Evolutionary conservation across 1,140 invertebrate genomes (phyloP).

Genomic region (Trypoxylus dichotomus): DNA sequence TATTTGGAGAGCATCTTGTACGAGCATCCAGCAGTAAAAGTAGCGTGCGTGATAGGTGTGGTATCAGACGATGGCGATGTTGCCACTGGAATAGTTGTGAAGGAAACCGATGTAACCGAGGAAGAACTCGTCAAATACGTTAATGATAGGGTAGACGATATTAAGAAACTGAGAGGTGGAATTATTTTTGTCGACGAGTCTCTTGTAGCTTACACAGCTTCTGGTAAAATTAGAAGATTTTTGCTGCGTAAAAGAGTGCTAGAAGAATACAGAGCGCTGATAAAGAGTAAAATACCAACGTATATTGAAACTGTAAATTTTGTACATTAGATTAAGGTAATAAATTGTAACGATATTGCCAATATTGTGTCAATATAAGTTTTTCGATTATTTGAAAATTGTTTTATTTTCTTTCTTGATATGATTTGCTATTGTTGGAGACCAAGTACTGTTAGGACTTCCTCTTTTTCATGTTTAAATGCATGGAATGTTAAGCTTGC

Average conservation of each 20-base stretch:
- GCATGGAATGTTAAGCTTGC: too few species aligned
- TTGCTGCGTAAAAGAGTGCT: background rate
- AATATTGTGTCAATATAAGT: too few species aligned
- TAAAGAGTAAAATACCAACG: background rate
- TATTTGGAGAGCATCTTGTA: conserved; percentile 67
- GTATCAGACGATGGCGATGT: conserved; percentile 64
- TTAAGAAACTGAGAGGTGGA: background rate
- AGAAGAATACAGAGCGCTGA: background rate
- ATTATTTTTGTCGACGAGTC: background rate
- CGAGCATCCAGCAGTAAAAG: conserved; percentile 62
- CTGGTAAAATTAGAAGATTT: background rate
- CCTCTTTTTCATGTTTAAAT: too few species aligned
- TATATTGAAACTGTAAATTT: background rate
- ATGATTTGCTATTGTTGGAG: too few species aligned
- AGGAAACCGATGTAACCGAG: conserved; percentile 26
- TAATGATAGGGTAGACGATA: background rate
- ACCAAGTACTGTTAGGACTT: too few species aligned
- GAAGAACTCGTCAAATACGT: background rate
- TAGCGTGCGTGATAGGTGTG: conserved; percentile 69
- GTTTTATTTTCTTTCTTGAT: too few species aligned
- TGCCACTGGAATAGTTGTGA: conserved; percentile 65
- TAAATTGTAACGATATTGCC: too few species aligned
- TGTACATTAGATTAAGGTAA: too few species aligned
- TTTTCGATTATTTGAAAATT: too few species aligned
- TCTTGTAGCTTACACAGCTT: background rate